Evolutionary conservation across 2,888 invertebrate genomes (phyloP).

Genomic region (Melanostoma scalare): DNA sequence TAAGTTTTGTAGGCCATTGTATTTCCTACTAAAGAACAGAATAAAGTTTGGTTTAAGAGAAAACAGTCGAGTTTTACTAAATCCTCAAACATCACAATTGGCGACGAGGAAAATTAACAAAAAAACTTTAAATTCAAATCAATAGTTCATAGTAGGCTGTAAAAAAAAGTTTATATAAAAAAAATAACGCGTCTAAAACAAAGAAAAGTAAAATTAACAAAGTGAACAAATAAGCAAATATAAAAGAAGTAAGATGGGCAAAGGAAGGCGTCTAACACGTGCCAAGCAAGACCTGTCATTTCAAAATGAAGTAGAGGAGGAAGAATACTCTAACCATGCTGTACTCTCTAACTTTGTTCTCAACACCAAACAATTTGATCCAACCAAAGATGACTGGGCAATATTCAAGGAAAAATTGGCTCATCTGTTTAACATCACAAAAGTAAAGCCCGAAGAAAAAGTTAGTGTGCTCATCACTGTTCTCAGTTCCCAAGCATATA

Average conservation of each 20-base stretch:
- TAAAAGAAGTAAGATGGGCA: slow-evolving; percentile 9
- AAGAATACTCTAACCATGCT: slow-evolving; percentile 15
- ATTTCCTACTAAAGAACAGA: too few relatives aligned
- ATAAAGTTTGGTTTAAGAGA: too few relatives aligned
- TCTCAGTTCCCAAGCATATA: slow-evolving; percentile 9
- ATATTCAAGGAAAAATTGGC: slow-evolving; percentile 32
- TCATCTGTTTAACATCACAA: slow-evolving; percentile 27
- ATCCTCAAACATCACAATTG: background rate
- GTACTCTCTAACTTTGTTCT: slow-evolving; percentile 27
- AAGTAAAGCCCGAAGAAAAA: slow-evolving; percentile 29
- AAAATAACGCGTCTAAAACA: background rate
- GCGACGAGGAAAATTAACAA: slow-evolving; percentile 13
- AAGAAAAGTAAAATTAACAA: background rate
- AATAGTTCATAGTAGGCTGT: too few relatives aligned
- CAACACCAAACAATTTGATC: slow-evolving; percentile 28
- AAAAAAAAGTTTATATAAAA: too few relatives aligned
- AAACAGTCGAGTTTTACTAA: too few relatives aligned
- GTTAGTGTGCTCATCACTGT: slow-evolving; percentile 27
- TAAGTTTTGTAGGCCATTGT: too few relatives aligned
- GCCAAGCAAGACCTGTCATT: background rate
- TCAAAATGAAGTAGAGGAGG: slow-evolving; percentile 14
- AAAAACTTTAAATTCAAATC: too few relatives aligned
- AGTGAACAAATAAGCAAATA: background rate
- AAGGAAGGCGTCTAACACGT: slow-evolving; percentile 6
- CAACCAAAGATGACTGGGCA: slow-evolving; percentile 22